A percentile compares a stretch with the other conserved stretches of the same genome.
Conservation (phyloP, 2,888 invertebrate genomes). For the Aphidius colemani region DNA sequence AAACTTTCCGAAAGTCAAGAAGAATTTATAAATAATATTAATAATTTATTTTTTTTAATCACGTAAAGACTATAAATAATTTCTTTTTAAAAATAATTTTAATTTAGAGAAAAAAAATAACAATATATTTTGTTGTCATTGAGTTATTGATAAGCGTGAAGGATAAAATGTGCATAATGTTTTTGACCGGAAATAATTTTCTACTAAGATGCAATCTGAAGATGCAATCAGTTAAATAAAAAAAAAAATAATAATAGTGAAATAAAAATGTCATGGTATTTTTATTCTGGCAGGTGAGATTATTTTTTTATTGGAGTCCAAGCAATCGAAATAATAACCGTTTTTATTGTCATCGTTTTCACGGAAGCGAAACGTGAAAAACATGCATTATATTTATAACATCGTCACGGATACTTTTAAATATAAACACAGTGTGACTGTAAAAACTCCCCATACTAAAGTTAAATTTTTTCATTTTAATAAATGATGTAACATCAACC, state of each 20-base stretch:
- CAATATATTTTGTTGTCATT: too few relatives aligned
- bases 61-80: too few relatives aligned
- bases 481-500: background rate
- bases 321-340: constrained; percentile 32
- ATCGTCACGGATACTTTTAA: constrained; percentile 45
- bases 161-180: too few relatives aligned
- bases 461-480: too few relatives aligned
- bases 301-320: constrained; percentile 22
- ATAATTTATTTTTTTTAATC: too few relatives aligned
- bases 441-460: background rate
- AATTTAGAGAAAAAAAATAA: too few relatives aligned
- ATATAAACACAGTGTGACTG: constrained; percentile 1
- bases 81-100: too few relatives aligned
- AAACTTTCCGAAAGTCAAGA: too few relatives aligned
- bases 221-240: constrained; percentile 16
- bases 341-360: constrained; percentile 19
- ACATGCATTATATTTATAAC: constrained; percentile 28
- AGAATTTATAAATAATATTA: too few relatives aligned
- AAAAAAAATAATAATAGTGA: constrained; percentile 9
- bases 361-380: constrained; percentile 16
- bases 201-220: constrained; percentile 20
- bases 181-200: too few relatives aligned
- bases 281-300: constrained; percentile 36
- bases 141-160: too few relatives aligned
- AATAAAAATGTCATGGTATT: constrained; percentile 24